Base-by-base conservation (phyloP, 2,888 invertebrate species). In the Sphaerophoria taeniata region DNA sequence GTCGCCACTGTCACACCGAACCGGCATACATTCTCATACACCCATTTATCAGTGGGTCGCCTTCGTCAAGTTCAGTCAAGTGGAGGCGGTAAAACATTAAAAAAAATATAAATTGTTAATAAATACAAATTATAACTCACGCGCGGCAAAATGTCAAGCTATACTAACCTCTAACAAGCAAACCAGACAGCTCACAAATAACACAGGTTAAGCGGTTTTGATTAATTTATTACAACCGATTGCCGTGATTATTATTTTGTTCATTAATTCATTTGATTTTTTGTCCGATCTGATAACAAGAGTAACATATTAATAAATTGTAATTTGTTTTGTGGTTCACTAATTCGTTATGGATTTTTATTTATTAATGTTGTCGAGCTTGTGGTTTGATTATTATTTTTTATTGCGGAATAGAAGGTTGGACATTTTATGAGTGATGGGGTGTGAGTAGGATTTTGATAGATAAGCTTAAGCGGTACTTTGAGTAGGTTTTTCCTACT, bases 141-240 rank as follows among this genome's bases (percentile, higher is more conserved):
- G 70, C 12, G 70, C 77, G 83, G 78, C 58, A 83, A 78, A 78
- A 78, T 74, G 73, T 78, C 74, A 78, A 78, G 71, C 73, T 74
- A 24, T 24, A 49, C 73, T 75, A 70, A 36, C 55, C 71, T 45
- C 6, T 39, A 71, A 71, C 70, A 61, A 76, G 56, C 67, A 14
- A 24, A 63, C 47, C 43, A 43, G 53, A 73, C 76, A 45, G 60
- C 58, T 45, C 36, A 24, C 6, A 12, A 58, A 49, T 16, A 67
- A 73, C 69, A 80, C 76, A 69, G 80, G 79, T 63, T 84, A 84
- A 84, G 84, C 84, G 80, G 67, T 84, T 84, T 72, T 80, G 84
- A 84, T 84, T 84, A 84, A 84, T 84, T 84, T 84, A 84, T 72
- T 84, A 80, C 80, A 67, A 34, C 74, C 72, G 80, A 80, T 84